These are phyloP conservation scores for Sitta carolinensis DNA, from an alignment of 2,797 vertebrate species.

Conservation along the genomic window DNA sequence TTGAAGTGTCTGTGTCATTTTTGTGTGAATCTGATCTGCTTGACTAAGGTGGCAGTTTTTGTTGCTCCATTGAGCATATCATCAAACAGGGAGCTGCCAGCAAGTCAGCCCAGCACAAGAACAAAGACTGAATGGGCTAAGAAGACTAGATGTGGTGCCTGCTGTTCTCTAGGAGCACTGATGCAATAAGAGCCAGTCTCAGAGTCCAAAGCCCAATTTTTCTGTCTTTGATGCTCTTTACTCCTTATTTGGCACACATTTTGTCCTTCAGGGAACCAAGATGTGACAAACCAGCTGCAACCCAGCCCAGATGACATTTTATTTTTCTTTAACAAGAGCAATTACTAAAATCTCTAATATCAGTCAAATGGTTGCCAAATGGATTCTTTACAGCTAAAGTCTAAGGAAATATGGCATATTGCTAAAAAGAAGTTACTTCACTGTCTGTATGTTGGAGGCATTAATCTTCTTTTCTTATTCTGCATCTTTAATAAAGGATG, in stretches of 20 bases:
- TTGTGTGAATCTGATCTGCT: not conserved
- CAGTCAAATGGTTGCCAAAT: not conserved
- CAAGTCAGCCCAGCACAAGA: not conserved
- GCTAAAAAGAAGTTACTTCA: not conserved
- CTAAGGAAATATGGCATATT: not conserved
- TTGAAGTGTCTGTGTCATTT: not conserved
- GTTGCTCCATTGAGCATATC: not conserved
- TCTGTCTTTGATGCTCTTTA: not conserved
- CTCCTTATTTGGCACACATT: not conserved
- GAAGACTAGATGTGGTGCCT: not conserved
- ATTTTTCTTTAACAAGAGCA: not conserved
- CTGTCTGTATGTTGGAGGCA: not conserved
- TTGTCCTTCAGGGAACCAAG: not conserved
- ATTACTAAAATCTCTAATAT: not conserved
- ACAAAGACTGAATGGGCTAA: not conserved
- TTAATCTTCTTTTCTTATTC: not conserved
- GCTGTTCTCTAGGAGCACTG: not conserved
- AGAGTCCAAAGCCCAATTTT: not conserved
- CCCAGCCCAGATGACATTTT: not conserved
- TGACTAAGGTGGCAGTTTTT: not conserved
- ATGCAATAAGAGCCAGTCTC: not conserved
- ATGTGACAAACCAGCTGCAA: not conserved
- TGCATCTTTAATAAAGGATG: constrained; percentile 21
- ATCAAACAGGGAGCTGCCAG: not conserved
- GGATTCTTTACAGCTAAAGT: not conserved